Percentiles rank a stretch among this genome's conserved stretches.
Conservation (phyloP, 1,140 invertebrate species). For the Drosophila guanche region DNA sequence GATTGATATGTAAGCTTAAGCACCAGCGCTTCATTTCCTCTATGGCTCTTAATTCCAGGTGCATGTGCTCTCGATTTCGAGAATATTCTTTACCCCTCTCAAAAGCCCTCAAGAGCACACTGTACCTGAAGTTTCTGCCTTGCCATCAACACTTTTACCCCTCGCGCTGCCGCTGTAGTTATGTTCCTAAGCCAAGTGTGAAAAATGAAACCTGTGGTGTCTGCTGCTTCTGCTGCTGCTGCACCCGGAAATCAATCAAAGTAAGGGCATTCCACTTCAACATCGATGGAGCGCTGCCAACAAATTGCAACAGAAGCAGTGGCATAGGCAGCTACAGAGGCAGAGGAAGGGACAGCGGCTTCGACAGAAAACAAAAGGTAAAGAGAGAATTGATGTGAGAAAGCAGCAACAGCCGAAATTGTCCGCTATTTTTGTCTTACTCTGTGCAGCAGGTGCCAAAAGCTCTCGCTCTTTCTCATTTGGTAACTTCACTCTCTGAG, state of each 20-base stretch:
- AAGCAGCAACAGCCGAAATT: constrained; percentile 26
- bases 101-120: background rate
- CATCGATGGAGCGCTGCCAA: constrained; percentile 51
- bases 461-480: constrained; percentile 39
- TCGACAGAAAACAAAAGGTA: constrained; percentile 22
- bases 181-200: constrained; percentile 5
- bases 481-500: background rate
- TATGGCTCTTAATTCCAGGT: too few relatives aligned
- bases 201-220: constrained; percentile 50
- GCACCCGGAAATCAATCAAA: constrained; percentile 72
- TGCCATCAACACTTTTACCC: constrained; percentile 58
- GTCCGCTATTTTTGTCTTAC: constrained; percentile 15
- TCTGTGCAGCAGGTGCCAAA: constrained; percentile 61
- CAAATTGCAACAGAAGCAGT: constrained; percentile 52
- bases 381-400: constrained; percentile 19
- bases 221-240: constrained; percentile 10
- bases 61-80: too few relatives aligned
- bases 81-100: too few relatives aligned
- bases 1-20: too few relatives aligned
- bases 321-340: constrained; percentile 17
- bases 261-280: constrained; percentile 67
- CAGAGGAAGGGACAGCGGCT: constrained; percentile 6
- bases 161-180: constrained; percentile 16
- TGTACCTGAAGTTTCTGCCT: constrained; percentile 46
- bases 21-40: too few relatives aligned